phyloP scores from a whole-genome alignment of 1,140 invertebrate species.

The Chymomyza costata region DNA sequence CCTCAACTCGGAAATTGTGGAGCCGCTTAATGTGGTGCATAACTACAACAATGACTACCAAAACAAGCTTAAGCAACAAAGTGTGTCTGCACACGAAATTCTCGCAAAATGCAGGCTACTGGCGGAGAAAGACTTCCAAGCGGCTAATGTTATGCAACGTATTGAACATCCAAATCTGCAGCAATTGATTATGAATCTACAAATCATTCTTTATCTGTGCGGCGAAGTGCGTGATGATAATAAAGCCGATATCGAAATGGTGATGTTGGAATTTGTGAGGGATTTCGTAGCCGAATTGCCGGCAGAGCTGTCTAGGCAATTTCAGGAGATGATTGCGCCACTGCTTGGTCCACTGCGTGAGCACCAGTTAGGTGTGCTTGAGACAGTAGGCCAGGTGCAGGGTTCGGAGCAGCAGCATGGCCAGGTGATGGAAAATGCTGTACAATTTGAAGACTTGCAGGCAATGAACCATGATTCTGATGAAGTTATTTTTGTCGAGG shows the following conservation, averaged over 20 bases:
- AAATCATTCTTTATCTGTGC: conserved; percentile 37
- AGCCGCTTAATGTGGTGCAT: conserved; percentile 24
- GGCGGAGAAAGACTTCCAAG: conserved; percentile 39
- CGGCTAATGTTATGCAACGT: too few relatives aligned
- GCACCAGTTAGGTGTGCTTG: too few relatives aligned
- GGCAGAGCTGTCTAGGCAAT: background rate
- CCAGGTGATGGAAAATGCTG: too few relatives aligned
- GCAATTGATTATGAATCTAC: conserved; percentile 25
- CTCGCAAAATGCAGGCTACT: conserved; percentile 27
- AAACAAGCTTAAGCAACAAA: background rate
- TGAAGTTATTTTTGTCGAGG: too few relatives aligned
- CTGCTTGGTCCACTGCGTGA: conserved; percentile 5
- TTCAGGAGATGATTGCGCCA: conserved; percentile 1
- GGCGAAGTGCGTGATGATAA: conserved; percentile 22
- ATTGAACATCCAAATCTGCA: background rate
- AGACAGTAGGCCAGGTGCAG: too few relatives aligned
- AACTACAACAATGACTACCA: conserved; percentile 14
- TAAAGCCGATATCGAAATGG: conserved; percentile 17
- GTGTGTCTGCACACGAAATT: conserved; percentile 3
- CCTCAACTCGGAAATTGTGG: conserved; percentile 31
- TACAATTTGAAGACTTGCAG: too few relatives aligned
- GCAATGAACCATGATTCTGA: too few relatives aligned
- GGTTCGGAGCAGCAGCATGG: too few relatives aligned
- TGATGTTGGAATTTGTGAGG: conserved; percentile 20
- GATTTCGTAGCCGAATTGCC: conserved; percentile 19